Percentiles rank a stretch among this genome's conserved stretches.
phyloP scores from a whole-genome alignment of 2,888 invertebrate species.

The Girardia tigrina region DNA sequence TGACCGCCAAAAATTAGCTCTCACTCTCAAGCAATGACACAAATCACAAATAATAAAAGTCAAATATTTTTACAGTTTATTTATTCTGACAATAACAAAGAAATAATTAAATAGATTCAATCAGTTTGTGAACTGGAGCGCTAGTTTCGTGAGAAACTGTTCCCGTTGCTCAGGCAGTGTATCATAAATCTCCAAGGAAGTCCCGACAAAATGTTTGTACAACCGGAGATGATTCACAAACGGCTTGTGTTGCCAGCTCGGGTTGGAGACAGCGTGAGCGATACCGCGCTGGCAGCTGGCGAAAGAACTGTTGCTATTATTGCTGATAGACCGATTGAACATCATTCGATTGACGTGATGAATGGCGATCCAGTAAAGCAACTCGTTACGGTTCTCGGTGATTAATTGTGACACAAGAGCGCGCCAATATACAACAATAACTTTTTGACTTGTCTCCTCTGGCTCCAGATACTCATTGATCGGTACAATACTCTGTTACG shows the following conservation, averaged over 20 bases:
- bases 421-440: background rate
- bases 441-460: background rate
- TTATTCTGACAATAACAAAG: too few species aligned
- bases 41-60: too few species aligned
- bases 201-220: background rate
- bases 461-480: background rate
- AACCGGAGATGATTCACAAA: background rate
- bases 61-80: too few species aligned
- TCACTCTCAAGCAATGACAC: too few species aligned
- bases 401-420: background rate
- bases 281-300: background rate
- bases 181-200: background rate
- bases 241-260: background rate
- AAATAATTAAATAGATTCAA: too few species aligned
- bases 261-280: background rate
- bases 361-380: background rate
- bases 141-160: background rate
- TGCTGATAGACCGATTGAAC: background rate
- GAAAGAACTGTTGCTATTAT: background rate
- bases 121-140: too few species aligned
- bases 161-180: background rate
- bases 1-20: too few species aligned
- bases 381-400: background rate
- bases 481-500: constrained; percentile 14
- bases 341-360: background rate